phyloP scores from a whole-genome alignment of 2,797 vertebrate species.

The Martes flavigula region DNA sequence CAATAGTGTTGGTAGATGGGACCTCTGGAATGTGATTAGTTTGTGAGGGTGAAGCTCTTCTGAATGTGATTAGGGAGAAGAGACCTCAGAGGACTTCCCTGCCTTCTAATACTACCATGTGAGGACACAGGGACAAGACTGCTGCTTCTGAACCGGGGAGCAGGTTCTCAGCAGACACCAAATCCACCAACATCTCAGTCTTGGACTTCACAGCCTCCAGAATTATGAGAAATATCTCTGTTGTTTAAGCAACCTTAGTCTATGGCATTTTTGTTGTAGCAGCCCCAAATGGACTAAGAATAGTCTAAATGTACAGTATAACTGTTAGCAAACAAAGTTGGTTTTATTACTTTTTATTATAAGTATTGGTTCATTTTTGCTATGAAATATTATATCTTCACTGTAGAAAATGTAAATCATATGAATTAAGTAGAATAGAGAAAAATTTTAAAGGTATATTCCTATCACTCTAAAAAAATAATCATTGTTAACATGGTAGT shows the following conservation, averaged over 20 bases:
- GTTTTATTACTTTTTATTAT: background rate
- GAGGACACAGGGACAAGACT: background rate
- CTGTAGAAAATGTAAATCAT: background rate
- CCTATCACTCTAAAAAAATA: slow-evolving; percentile 10
- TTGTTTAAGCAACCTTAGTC: background rate
- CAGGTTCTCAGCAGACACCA: background rate
- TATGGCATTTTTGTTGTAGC: background rate
- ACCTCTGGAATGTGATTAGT: background rate
- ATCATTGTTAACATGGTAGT: background rate
- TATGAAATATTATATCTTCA: background rate
- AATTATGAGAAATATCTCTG: background rate
- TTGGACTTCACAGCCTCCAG: background rate
- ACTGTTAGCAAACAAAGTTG: background rate
- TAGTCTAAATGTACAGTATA: background rate
- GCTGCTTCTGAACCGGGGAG: background rate
- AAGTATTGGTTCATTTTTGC: background rate
- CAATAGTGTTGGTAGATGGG: background rate
- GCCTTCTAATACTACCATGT: background rate
- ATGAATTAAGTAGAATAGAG: background rate
- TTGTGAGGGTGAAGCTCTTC: background rate
- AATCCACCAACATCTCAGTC: background rate
- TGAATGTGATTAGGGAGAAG: background rate
- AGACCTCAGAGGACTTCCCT: background rate
- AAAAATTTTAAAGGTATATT: background rate
- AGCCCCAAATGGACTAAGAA: background rate